Percentiles rank a stretch among this genome's conserved stretches.
Conservation (phyloP, 2,888 invertebrate species). For the Pachliopta kotzebuea region DNA sequence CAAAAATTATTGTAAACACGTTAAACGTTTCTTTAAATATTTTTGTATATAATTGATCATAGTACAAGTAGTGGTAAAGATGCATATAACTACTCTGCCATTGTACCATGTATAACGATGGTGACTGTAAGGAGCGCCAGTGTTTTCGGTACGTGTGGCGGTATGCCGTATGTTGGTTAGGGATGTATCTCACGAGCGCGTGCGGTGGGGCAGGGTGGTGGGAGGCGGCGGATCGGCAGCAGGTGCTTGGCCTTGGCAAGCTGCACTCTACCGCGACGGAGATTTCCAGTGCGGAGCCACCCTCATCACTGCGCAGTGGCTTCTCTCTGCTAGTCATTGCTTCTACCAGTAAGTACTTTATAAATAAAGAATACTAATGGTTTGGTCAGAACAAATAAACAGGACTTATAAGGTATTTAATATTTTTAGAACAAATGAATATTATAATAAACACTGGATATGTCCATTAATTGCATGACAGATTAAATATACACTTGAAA, state of each 20-base stretch:
- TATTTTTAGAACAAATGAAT: too few species aligned
- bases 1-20: too few species aligned
- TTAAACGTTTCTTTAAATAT: background rate
- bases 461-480: too few species aligned
- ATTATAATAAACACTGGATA: too few species aligned
- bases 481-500: too few species aligned
- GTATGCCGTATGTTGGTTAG: conserved; percentile 83
- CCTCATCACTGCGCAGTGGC: conserved; percentile 85
- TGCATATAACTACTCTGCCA: background rate
- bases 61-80: background rate
- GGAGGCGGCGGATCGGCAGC: conserved; percentile 88
- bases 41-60: background rate
- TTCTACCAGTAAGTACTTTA: conserved; percentile 85
- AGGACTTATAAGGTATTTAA: background rate
- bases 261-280: conserved; percentile 91
- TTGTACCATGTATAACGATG: background rate
- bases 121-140: background rate
- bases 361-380: background rate
- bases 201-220: conserved; percentile 85
- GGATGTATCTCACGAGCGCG: conserved; percentile 57
- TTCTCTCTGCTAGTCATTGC: conserved; percentile 90
- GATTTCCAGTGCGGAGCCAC: conserved; percentile 92
- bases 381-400: background rate
- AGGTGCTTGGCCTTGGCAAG: conserved; percentile 93
- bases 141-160: conserved; percentile 47